A percentile compares a stretch with the other conserved stretches of the same genome.
phyloP scores from a whole-genome alignment of 2,888 invertebrate genomes.

The Cantharis nigra region DNA sequence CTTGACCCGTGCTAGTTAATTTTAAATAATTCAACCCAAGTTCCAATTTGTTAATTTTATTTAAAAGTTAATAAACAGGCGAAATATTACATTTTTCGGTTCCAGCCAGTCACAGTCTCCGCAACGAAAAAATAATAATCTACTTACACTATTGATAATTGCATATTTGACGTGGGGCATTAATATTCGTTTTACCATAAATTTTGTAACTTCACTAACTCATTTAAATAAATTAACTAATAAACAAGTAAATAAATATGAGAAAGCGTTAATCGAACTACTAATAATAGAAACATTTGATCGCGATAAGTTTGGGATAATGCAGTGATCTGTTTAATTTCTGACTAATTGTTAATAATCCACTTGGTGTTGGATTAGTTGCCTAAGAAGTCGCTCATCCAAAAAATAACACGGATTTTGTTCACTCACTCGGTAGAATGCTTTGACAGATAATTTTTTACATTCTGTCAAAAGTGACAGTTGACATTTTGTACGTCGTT shows the following conservation, averaged over 20 bases:
- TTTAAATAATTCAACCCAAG: neutral
- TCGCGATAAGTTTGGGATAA: neutral
- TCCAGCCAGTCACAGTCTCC: neutral
- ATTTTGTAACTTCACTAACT: neutral
- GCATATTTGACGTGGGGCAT: conserved; percentile 7
- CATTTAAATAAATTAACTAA: neutral
- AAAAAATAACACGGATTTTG: neutral
- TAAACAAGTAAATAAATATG: neutral
- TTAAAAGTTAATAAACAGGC: neutral
- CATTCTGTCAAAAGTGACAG: neutral
- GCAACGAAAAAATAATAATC: neutral
- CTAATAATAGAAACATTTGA: neutral
- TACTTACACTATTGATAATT: neutral
- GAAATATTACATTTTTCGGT: neutral
- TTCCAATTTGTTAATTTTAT: neutral
- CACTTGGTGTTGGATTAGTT: neutral
- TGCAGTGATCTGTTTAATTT: neutral
- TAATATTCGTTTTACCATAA: neutral
- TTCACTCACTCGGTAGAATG: no score
- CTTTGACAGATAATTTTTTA: no score
- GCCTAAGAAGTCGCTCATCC: neutral
- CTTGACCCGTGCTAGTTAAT: neutral
- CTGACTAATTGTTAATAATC: neutral
- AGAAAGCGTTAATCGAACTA: neutral
- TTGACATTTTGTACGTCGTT: neutral